Base-by-base conservation (phyloP, 2,888 invertebrate species). In the Dioctria rufipes region DNA sequence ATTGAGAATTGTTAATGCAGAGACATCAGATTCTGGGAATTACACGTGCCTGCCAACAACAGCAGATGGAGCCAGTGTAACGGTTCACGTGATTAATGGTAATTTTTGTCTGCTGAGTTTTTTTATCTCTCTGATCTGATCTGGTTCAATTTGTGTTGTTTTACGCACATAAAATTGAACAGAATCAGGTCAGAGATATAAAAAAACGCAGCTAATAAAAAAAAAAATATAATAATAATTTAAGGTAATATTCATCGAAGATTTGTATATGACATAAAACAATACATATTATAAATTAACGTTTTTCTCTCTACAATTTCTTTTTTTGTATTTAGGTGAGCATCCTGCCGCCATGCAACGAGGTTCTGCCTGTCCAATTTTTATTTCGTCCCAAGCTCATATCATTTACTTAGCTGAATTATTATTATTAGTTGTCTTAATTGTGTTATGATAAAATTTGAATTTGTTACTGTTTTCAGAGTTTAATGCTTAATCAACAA, bases 281-380 rank as follows among this genome's bases (percentile, higher is more conserved):
- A n/a, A n/a, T n/a, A n/a, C n/a, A 51, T n/a, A n/a, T n/a, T n/a
- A n/a, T n/a, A n/a, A 51, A 51, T 2, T 51, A 9, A 51, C 11
- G 6, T 6, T 51, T 51, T 51, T n/a, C 51, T n/a, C 4, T 11
- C 4, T 51, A 11, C 79, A 69, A 66, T 83, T 60, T 81, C 77
- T 73, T 84, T 81, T 80, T 83, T 84, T 84, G 85, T 84, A 88
- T 86, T 85, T 92, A 95, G 95, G 95, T 86, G 95, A 95, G 88
- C 95, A 95, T 88, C 95, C 95, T 85, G 95, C 95, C 81, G 95
- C 95, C 60, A 95, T 96, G 95, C 95, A 95, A 89, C 95, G 95
- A 86, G 95, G 95, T 80, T 94, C 94, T 89, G 92, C 93, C 85
- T 71, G 80, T 82, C 73, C 77, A 60, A 40, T 43, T 37, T 61